These are phyloP conservation scores for Aviceda subcristata DNA, from an alignment of 2,113 vertebrate species.

Conservation along the genomic window DNA sequence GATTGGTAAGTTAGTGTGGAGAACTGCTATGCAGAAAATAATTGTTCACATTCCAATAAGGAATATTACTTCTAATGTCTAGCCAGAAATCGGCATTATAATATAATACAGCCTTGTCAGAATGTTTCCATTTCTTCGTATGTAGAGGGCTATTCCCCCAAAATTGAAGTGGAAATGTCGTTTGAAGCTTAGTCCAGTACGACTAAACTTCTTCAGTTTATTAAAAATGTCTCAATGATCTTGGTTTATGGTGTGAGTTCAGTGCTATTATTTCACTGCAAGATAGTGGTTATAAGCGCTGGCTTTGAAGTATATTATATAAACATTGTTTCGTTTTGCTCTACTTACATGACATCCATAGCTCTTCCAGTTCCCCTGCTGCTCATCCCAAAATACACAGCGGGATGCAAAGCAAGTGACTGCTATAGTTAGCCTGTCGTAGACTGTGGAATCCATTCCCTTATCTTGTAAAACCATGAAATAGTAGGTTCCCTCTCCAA, in stretches of 20 bases:
- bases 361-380: conserved; percentile 77
- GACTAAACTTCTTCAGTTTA: background rate
- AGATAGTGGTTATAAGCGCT: background rate
- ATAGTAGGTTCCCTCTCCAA: conserved; percentile 82
- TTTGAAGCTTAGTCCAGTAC: background rate
- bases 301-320: background rate
- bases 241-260: background rate
- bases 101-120: background rate
- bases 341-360: conserved; percentile 85
- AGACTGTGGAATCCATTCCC: conserved; percentile 66
- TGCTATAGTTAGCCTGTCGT: conserved; percentile 69
- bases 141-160: background rate
- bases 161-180: background rate
- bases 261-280: background rate
- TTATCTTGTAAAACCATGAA: conserved; percentile 77
- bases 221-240: background rate
- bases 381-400: conserved; percentile 91
- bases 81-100: background rate
- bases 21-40: background rate
- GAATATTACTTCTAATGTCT: background rate
- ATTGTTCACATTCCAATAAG: background rate
- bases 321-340: background rate
- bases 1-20: background rate
- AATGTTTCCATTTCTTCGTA: background rate
- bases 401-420: conserved; percentile 82